Evolutionary conservation across 1,140 invertebrate species (phyloP), one percentile per base, ranked within the genome.

Genomic region (Hestina assimilis): DNA sequence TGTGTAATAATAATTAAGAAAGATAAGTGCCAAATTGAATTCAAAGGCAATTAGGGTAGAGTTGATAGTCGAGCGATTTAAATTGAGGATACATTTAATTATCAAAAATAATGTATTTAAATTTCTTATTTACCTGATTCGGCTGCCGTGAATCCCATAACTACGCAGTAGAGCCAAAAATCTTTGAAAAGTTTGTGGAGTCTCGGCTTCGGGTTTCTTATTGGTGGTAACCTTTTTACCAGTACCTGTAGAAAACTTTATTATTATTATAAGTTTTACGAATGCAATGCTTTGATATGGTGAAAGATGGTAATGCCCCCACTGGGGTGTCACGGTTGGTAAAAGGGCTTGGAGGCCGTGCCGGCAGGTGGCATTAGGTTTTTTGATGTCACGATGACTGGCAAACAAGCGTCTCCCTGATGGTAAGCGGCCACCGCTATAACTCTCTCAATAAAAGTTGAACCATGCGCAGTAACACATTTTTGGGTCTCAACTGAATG

Each of bases 121-220:
- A n/a, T 17, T 17, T 9, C 0, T 2, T 70, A 73, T 40, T 55
- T 72, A 94, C 93, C 93, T 79, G 94, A 93, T 66, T 95, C 93
- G 28, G 94, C 93, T 0, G 94, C 93, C 1, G 97, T 97, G 83
- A 99, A 99, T 15, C 97, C 98, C 94, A 99, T 98, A 4, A 99
- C 95, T n/a, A 99, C 97, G 77, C 97, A 99, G 80, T 99, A 99
- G 6, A 99, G 90, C 98, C 98, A 99, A 83, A 99, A 99, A 86
- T 99, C 98, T 72, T 97, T 93, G 82, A 99, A 99, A 2, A 99
- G 89, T 80, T 99, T 99, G 66, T 98, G 93, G n/a, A 99, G 90
- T n/a, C 98, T 90, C 2, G 96, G 95, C 66, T 98, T 97, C 0
- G 98, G 96, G 61, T 97, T 94, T 68, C 91, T 92, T 55, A 99